These are phyloP conservation scores for Intellagama lesueurii DNA, from an alignment of 2,797 vertebrate genomes.

Conservation along the genomic window DNA sequence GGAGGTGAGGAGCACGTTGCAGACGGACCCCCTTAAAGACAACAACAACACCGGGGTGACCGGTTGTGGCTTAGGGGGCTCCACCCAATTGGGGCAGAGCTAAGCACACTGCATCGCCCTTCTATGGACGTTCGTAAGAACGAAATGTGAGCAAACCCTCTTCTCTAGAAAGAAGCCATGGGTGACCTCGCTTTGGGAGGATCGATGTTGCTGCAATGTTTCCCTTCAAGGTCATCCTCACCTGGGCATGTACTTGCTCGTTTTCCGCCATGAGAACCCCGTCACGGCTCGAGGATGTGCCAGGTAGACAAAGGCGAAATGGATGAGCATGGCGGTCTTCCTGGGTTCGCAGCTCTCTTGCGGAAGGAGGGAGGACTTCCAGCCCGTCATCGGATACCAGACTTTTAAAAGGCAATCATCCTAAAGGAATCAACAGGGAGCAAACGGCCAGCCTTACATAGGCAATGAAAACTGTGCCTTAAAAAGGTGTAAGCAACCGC, in stretches of 20 bases:
- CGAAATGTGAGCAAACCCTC: too few species aligned
- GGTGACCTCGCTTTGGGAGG: too few species aligned
- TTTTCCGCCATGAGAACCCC: slow-evolving; percentile 86
- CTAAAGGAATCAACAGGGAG: slow-evolving; percentile 73
- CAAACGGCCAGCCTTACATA: not conserved
- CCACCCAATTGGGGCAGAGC: not conserved
- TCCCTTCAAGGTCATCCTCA: slow-evolving; percentile 55
- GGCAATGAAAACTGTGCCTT: not conserved
- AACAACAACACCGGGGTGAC: slow-evolving; percentile 52
- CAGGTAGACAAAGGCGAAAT: slow-evolving; percentile 85
- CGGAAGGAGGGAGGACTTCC: slow-evolving; percentile 93
- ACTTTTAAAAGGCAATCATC: slow-evolving; percentile 97
- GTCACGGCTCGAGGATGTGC: slow-evolving; percentile 86
- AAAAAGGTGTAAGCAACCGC: too few species aligned
- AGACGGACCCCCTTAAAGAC: slow-evolving; percentile 88
- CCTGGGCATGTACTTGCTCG: slow-evolving; percentile 87
- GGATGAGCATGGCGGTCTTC: slow-evolving; percentile 70
- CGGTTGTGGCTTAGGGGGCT: not conserved
- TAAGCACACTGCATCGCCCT: not conserved
- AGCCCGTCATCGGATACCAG: slow-evolving; percentile 95
- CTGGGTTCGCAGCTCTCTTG: slow-evolving; percentile 88
- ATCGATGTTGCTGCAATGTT: not conserved
- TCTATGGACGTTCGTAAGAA: too few species aligned
- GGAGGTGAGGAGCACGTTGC: slow-evolving; percentile 96
- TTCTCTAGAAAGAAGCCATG: too few species aligned